phyloP scores from a whole-genome alignment of 2,113 vertebrate genomes.

The Melierax canorus region DNA sequence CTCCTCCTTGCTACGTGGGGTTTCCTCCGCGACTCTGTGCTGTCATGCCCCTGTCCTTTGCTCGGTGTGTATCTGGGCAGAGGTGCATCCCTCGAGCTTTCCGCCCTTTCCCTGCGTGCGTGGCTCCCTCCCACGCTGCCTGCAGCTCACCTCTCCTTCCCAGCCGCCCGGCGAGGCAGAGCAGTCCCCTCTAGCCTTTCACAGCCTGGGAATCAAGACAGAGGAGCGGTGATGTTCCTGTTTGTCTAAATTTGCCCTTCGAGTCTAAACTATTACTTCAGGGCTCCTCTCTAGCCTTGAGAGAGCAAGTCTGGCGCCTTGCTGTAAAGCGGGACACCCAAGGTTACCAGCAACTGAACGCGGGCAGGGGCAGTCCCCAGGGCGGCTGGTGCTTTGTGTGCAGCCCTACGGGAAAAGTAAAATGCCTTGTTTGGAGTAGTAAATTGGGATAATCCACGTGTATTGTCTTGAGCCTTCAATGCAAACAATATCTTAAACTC shows the following conservation, averaged over 20 bases:
- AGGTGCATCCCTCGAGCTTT: too few species aligned
- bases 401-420: not conserved
- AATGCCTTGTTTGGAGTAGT: not conserved
- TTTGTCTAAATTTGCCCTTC: not conserved
- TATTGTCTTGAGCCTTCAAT: not conserved
- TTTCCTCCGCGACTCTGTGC: not conserved
- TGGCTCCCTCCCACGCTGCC: not conserved
- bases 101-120: not conserved
- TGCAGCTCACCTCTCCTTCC: not conserved
- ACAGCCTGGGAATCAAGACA: not conserved
- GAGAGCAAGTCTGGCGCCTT: not conserved
- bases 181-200: not conserved
- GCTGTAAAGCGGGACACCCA: fast-evolving
- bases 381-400: not conserved
- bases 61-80: not conserved
- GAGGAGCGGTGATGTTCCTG: not conserved
- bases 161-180: not conserved
- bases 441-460: fast-evolving
- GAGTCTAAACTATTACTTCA: not conserved
- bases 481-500: fast-evolving
- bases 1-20: not conserved
- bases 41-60: not conserved
- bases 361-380: not conserved
- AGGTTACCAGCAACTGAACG: not conserved
- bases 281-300: not conserved